Evolutionary conservation across 2,113 vertebrate species (phyloP), one percentile per base, ranked within the genome.

Genomic region (Benitochromis conjunctus): DNA sequence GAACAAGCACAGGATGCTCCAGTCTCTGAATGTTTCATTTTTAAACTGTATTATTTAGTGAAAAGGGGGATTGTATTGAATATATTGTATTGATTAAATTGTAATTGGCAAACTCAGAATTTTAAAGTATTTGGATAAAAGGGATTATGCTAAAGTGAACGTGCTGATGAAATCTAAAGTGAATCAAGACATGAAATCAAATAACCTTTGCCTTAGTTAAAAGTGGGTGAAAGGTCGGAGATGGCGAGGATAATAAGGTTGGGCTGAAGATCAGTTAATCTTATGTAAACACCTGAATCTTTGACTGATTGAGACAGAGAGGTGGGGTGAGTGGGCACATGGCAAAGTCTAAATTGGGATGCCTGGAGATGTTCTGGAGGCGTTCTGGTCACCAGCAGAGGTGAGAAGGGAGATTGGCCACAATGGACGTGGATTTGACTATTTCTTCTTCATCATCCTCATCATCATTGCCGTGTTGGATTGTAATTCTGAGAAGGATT

Each of bases 151-250:
- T 60, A 3, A 62, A 19, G 9, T 34, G 9, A 34, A 34, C 19
- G 9, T 19, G 58, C 16, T 62, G 34, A 62, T 62, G 29, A 62
- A 62, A 62, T 62, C 16, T 62, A 0, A 19, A 0, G 29, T 62
- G 29, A 62, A 62, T 34, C 29, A 62, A 62, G 16, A 16, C 58
- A 62, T 4, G 3, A 34, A 62, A 62, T 62, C 29, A 62, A 60
- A 62, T 34, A 0, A 0, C 58, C 29, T 0, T 19, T 9, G 0
- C 2, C 16, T 34, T 34, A 62, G 58, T 19, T 62, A 34, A 62
- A 62, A 26, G 58, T 62, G 58, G 58, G 58, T 62, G 16, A 62
- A 62, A 62, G 16, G 58, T 62, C 16, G 6, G 19, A 34, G 34
- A 62, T 62, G 9, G 29, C 34, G 19, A 62, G 29, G 10, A 62